Conservation (phyloP, 2,888 invertebrate genomes). For the Timandra comae region DNA sequence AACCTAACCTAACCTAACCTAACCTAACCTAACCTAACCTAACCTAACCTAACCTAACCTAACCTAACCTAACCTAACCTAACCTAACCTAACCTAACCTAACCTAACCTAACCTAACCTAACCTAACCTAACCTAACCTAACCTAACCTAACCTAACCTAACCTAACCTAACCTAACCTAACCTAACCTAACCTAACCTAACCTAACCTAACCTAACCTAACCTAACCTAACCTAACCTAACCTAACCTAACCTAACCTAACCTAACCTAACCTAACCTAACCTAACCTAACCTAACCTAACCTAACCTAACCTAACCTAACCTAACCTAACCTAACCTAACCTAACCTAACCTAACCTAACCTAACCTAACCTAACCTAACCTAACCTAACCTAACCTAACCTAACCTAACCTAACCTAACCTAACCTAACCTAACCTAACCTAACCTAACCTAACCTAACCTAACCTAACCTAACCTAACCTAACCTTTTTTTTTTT, state of each 20-base stretch:
- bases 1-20: conserved; percentile 20
- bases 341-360: conserved; percentile 18
- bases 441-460: conserved; percentile 11
- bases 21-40: conserved; percentile 20
- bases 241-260: conserved; percentile 17
- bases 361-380: conserved; percentile 18
- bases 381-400: conserved; percentile 18
- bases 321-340: conserved; percentile 13
- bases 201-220: conserved; percentile 19
- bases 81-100: conserved; percentile 14
- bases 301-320: conserved; percentile 16
- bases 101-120: conserved; percentile 13
- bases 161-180: conserved; percentile 17
- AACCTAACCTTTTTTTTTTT: conserved; percentile 13
- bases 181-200: conserved; percentile 19
- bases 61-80: conserved; percentile 15
- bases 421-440: conserved; percentile 14
- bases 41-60: conserved; percentile 20
- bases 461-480: conserved; percentile 13
- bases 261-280: conserved; percentile 19
- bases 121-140: conserved; percentile 15
- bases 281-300: conserved; percentile 13
- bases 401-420: conserved; percentile 17
- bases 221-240: conserved; percentile 19
- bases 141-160: conserved; percentile 13